Conservation (phyloP, 2,888 invertebrate species). For the Melanargia galathea region DNA sequence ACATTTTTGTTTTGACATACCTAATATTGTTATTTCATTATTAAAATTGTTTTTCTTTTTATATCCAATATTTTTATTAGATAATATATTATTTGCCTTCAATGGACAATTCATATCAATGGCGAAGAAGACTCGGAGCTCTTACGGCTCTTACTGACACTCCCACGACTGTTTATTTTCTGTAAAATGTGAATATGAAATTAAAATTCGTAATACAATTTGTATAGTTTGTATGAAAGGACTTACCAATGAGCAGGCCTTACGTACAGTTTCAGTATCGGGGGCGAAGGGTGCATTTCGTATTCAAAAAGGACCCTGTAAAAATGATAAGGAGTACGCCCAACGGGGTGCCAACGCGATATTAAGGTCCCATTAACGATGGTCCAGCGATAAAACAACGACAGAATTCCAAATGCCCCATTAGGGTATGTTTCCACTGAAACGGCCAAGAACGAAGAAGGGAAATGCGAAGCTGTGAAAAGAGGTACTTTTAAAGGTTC, state of each 20-base stretch:
- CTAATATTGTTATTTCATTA: too few relatives aligned
- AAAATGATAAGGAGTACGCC: conserved; percentile 56
- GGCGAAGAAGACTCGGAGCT: too few relatives aligned
- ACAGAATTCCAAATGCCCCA: conserved; percentile 67
- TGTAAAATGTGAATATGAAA: background rate
- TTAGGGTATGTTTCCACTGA: conserved; percentile 44
- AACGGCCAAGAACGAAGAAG: background rate
- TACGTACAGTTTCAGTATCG: conserved; percentile 12
- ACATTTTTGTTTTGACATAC: too few relatives aligned
- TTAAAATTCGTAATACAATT: background rate
- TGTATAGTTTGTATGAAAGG: background rate
- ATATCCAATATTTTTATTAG: too few relatives aligned
- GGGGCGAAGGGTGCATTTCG: conserved; percentile 43
- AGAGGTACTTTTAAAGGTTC: too few relatives aligned
- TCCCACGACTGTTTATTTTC: too few relatives aligned
- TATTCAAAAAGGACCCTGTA: conserved; percentile 60
- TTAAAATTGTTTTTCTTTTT: too few relatives aligned
- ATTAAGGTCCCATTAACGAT: conserved; percentile 67
- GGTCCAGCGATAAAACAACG: conserved; percentile 59
- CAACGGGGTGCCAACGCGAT: conserved; percentile 62
- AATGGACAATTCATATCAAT: too few relatives aligned
- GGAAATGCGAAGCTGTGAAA: background rate
- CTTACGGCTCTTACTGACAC: too few relatives aligned
- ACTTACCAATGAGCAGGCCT: conserved; percentile 7
- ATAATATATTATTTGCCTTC: too few relatives aligned